Conservation (phyloP, 2,797 vertebrate species). For the Myiothlypis chrysogaster region DNA sequence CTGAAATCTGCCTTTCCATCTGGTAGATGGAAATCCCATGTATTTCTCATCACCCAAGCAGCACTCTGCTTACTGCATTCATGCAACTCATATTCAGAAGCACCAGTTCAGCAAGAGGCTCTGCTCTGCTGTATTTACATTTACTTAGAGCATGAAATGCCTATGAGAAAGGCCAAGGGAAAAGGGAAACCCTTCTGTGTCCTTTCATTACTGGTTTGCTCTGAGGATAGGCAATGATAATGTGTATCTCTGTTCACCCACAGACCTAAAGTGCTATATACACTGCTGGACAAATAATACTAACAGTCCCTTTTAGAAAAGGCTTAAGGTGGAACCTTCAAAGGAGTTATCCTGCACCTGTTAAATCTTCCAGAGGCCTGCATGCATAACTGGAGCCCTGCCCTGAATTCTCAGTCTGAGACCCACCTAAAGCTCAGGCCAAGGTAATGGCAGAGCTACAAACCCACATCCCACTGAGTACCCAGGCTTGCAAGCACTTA, state of each 20-base stretch:
- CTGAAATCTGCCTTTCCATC: neutral
- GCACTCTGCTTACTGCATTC: neutral
- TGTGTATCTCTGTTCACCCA: neutral
- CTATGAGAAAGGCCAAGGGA: neutral
- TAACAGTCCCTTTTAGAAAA: neutral
- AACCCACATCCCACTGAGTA: neutral
- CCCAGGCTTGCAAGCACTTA: neutral
- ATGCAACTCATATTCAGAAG: neutral
- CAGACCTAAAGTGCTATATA: neutral
- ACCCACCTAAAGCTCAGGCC: neutral
- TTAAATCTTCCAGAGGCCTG: neutral
- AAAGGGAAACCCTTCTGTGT: neutral
- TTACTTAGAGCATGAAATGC: neutral
- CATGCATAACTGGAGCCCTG: neutral
- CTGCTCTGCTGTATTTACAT: neutral
- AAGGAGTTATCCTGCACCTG: neutral
- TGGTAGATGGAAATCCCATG: neutral
- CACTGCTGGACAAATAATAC: neutral
- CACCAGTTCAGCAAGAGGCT: neutral
- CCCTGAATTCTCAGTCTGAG: neutral
- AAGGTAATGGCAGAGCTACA: neutral
- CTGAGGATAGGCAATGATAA: neutral
- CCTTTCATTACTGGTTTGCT: neutral
- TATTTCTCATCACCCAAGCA: neutral
- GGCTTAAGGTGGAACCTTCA: neutral